Conservation (phyloP, 2,797 vertebrate species). For the Otolemur crassicaudatus region DNA sequence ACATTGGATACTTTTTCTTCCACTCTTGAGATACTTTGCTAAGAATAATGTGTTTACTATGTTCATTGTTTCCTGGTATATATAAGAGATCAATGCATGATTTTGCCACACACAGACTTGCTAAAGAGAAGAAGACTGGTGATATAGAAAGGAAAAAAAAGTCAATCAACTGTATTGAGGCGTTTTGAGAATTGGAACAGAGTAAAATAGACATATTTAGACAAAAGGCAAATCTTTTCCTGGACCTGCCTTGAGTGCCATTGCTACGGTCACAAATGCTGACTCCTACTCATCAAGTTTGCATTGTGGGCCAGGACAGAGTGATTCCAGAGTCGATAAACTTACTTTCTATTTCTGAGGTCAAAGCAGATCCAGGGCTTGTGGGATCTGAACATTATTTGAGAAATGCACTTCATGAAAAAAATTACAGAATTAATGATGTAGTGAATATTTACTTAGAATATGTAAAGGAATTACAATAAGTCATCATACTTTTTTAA, state of each 20-base stretch:
- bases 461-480: not conserved
- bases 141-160: not conserved
- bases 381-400: not conserved
- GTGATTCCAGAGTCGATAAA: not conserved
- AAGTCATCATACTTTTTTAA: not conserved
- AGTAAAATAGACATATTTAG: not conserved
- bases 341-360: not conserved
- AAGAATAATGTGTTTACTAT: not conserved
- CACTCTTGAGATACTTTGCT: too few species aligned
- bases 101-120: not conserved
- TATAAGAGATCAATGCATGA: not conserved
- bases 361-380: not conserved
- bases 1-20: too few species aligned
- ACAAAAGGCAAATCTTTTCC: not conserved
- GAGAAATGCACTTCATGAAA: too few species aligned
- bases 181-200: not conserved
- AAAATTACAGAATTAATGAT: not conserved
- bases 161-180: not conserved
- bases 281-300: not conserved
- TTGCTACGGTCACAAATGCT: too few species aligned
- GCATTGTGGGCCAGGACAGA: not conserved
- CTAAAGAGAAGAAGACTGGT: not conserved
- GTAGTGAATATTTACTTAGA: not conserved
- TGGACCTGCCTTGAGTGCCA: not conserved
- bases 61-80: not conserved